Percentiles rank a stretch among this genome's conserved stretches.
phyloP scores from a whole-genome alignment of 2,888 invertebrate genomes.

The Encarsia formosa region DNA sequence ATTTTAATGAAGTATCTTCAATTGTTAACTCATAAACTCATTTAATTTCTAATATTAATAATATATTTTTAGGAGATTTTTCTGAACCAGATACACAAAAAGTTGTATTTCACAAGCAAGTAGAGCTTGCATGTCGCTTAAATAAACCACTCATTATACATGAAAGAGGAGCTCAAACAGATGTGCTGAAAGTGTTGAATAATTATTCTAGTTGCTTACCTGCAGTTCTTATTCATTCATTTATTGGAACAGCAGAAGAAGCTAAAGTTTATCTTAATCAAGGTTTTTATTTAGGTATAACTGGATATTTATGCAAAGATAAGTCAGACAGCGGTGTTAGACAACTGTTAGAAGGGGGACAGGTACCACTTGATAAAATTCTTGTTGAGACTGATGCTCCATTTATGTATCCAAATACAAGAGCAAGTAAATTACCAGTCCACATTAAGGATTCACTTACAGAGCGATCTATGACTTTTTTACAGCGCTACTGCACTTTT shows the following conservation, averaged over 20 bases:
- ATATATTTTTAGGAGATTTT: slow-evolving; percentile 64
- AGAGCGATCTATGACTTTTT: slow-evolving; percentile 76
- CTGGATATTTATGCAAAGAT: slow-evolving; percentile 85
- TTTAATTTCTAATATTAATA: not conserved
- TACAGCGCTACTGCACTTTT: slow-evolving; percentile 89
- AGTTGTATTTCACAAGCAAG: slow-evolving; percentile 82
- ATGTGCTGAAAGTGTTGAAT: slow-evolving; percentile 71
- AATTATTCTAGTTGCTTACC: slow-evolving; percentile 61
- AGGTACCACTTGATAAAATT: slow-evolving; percentile 77
- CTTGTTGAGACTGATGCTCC: slow-evolving; percentile 92
- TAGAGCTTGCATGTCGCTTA: slow-evolving; percentile 79
- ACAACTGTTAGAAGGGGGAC: slow-evolving; percentile 73
- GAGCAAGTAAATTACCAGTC: slow-evolving; percentile 85
- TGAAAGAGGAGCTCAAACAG: slow-evolving; percentile 86
- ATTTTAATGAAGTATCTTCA: not conserved
- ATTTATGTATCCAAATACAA: slow-evolving; percentile 92
- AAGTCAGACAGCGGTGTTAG: slow-evolving; percentile 88
- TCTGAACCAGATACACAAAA: slow-evolving; percentile 85
- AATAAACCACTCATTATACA: slow-evolving; percentile 86
- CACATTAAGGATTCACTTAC: slow-evolving; percentile 85
- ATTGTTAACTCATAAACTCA: not conserved
- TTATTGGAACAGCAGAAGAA: slow-evolving; percentile 83
- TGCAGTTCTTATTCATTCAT: slow-evolving; percentile 85
- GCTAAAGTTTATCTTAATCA: slow-evolving; percentile 77
- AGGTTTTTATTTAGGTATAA: slow-evolving; percentile 82